A percentile compares a stretch with the other conserved stretches of the same genome.
phyloP scores from a whole-genome alignment of 2,888 invertebrate genomes.

The Balanococcus diminutus region DNA sequence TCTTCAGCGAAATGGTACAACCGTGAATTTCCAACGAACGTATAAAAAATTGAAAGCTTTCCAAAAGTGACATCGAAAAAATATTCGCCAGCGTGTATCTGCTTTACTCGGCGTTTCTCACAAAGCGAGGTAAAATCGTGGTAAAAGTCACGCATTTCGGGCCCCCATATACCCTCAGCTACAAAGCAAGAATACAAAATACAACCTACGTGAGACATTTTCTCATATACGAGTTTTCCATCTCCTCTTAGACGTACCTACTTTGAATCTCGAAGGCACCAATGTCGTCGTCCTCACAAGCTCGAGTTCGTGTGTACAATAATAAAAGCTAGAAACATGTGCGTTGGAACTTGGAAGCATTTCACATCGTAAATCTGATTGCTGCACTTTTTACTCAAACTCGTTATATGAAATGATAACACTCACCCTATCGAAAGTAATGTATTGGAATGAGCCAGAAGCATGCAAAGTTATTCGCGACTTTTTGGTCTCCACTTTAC shows the following conservation, averaged over 20 bases:
- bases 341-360: background rate
- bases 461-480: background rate
- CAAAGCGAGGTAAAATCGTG: conserved; percentile 21
- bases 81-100: background rate
- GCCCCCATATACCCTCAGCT: background rate
- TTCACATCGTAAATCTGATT: conserved; percentile 5
- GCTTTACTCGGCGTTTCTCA: background rate
- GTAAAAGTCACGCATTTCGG: conserved; percentile 1
- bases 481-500: background rate
- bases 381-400: conserved; percentile 1
- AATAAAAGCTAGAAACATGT: background rate
- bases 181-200: conserved; percentile 8
- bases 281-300: background rate
- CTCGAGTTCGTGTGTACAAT: background rate
- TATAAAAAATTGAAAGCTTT: conserved; percentile 23
- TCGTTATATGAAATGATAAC: conserved; percentile 26
- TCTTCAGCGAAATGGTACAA: background rate
- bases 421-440: background rate
- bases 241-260: background rate
- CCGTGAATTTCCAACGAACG: conserved; percentile 6
- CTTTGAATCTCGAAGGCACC: background rate
- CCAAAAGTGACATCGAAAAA: conserved; percentile 14
- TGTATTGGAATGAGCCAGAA: conserved; percentile 1
- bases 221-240: background rate
- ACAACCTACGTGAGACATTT: background rate